Evolutionary conservation across 2,113 vertebrate genomes (phyloP).

Genomic region (Pungitius pungitius): DNA sequence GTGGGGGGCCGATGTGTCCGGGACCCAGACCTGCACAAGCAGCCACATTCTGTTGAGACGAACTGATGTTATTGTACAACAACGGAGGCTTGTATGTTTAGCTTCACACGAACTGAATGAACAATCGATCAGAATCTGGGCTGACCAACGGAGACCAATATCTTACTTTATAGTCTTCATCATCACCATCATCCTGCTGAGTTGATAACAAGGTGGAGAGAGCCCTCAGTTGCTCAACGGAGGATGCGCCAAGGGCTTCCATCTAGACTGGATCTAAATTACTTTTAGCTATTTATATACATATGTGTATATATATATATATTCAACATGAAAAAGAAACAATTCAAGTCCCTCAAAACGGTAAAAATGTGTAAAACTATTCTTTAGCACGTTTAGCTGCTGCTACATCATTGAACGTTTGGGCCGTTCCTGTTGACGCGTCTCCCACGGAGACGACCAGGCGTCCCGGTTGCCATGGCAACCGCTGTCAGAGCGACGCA

Average conservation of each 20-base stretch:
- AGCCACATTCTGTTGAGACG: slow-evolving; percentile 47
- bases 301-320: not conserved
- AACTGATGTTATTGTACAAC: not conserved
- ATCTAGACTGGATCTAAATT: slow-evolving; percentile 38
- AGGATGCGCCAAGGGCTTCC: slow-evolving; percentile 69
- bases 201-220: slow-evolving; percentile 82
- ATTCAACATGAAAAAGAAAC: not conserved
- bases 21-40: slow-evolving; percentile 73
- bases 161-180: slow-evolving; percentile 66
- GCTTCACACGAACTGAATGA: not conserved
- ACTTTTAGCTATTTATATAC: not conserved
- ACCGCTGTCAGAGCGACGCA: slow-evolving; percentile 13
- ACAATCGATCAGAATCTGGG: not conserved
- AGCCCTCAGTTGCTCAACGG: slow-evolving; percentile 73
- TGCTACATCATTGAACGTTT: not conserved
- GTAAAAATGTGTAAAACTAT: not conserved
- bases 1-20: slow-evolving; percentile 78
- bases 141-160: not conserved
- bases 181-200: slow-evolving; percentile 61
- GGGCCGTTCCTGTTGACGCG: slow-evolving; percentile 32
- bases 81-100: not conserved
- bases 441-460: slow-evolving; percentile 50
- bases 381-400: too few relatives aligned
- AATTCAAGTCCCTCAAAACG: not conserved
- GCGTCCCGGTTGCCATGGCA: slow-evolving; percentile 21